Evolutionary conservation across 35 echinoderm and acorn worm species (phyloP), one percentile per base, ranked within the genome.

Genomic region (Ophiothrix spiculata): DNA sequence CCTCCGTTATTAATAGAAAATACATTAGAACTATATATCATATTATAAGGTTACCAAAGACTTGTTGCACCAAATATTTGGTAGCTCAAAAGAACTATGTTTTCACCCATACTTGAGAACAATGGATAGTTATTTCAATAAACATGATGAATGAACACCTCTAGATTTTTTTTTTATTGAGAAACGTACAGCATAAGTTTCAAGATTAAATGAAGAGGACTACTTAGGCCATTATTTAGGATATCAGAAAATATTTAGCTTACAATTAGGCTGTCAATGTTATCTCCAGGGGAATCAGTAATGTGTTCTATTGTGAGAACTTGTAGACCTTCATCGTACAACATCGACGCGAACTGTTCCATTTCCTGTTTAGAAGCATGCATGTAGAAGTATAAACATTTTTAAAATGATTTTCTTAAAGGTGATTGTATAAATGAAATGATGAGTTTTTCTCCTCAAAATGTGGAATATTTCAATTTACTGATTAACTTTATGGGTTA

Each of bases 241-340:
- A 29, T 74, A 29, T 25, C 15, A 4, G 16, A 74, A 74, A 8
- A 29, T 74, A 74, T 74, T 74, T 32, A 74, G 16, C 39, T 12
- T 85, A 91, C 89, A 82, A 86, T 64, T n/a, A 91, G 83, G 34
- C 79, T 91, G 21, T 86, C 42, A 4, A 91, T 64, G 33, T 86
- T 91, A 14, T 49, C 36, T 33, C 82, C 31, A 31, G 89, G 89
- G 33, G 85, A 75, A 33, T 73, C 89, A 11, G 85, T 86, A 37
- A 86, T 77, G n/a, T n/a, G n/a, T n/a, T n/a, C n/a, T n/a, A n/a
- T n/a, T n/a, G n/a, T n/a, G n/a, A n/a, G n/a, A n/a, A n/a, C n/a
- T n/a, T n/a, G n/a, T n/a, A n/a, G n/a, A n/a, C n/a, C n/a, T n/a
- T n/a, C n/a, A n/a, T n/a, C n/a, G n/a, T n/a, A n/a, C n/a, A n/a